Evolutionary conservation across 2,797 vertebrate genomes (phyloP).

Genomic region (Lerista edwardsae): DNA sequence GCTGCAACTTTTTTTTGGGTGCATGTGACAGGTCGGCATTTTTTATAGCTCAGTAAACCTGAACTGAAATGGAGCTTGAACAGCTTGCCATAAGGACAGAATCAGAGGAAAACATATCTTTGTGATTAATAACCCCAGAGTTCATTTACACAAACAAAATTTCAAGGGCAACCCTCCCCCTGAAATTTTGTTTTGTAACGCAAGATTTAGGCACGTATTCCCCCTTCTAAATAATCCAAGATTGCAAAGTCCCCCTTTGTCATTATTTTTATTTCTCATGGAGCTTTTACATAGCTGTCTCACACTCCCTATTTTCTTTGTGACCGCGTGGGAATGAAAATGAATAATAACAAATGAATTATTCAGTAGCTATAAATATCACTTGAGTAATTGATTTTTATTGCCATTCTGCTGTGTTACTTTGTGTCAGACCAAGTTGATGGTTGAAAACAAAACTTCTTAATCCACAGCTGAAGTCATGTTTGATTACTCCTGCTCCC

Average conservation of each 20-base stretch:
- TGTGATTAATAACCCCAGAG: background rate
- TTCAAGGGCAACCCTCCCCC: background rate
- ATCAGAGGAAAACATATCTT: slow-evolving; percentile 14
- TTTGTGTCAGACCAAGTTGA: slow-evolving; percentile 19
- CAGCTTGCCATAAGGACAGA: background rate
- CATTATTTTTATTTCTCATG: slow-evolving; percentile 57
- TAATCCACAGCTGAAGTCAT: slow-evolving; percentile 2
- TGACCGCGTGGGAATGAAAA: slow-evolving; percentile 48
- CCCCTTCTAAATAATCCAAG: slow-evolving; percentile 9
- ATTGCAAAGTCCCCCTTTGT: slow-evolving; percentile 23
- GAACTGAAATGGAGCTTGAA: slow-evolving; percentile 25
- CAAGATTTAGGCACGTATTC: slow-evolving; percentile 4
- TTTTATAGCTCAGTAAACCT: slow-evolving; percentile 37
- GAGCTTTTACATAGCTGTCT: slow-evolving; percentile 63
- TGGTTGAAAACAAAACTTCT: slow-evolving; percentile 10
- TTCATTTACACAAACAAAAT: background rate
- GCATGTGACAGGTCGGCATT: slow-evolving; percentile 27
- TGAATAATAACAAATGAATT: slow-evolving; percentile 60
- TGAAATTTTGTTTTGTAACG: background rate
- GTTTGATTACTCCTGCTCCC: slow-evolving; percentile 38
- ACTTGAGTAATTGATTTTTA: slow-evolving; percentile 31
- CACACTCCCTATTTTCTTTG: slow-evolving; percentile 41
- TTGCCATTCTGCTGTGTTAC: slow-evolving; percentile 10
- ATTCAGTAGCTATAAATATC: slow-evolving; percentile 57
- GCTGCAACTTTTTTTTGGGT: slow-evolving; percentile 2